Base-by-base conservation (phyloP, 1,140 invertebrate genomes). In the Nylanderia fulva region DNA sequence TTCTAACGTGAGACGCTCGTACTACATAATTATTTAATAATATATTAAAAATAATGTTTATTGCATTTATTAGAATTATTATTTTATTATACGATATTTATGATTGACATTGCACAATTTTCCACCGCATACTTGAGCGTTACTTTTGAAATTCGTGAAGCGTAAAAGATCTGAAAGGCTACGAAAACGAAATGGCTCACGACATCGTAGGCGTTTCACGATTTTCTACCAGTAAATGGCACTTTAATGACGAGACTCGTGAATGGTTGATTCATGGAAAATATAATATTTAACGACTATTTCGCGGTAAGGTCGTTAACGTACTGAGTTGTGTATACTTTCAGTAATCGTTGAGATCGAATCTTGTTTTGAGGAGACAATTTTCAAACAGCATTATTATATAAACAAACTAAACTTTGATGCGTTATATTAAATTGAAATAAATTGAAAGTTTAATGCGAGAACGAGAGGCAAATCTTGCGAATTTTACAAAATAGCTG, bases 31-130 rank as follows among this genome's bases (percentile, higher is more conserved):
- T 45, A 15, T 63, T 18, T 39, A 68, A 54, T 3, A 77, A 54
- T 24, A 7, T 54, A 29, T 66, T 36, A 66, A 77, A 75, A 66
- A 15, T 89, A 90, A 86, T 87, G 89, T 91, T 33, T 71, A 3
- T 54, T 90, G 88, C 69, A 61, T 75, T 83, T 90, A 88, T 92
- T 92, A 91, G 88, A 92, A 88, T 71, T 76, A 90, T 85, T 75
- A 83, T 86, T 93, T 92, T 88, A 92, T 85, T 85, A 75, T 24
- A 33, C 66, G 21, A 0, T 33, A 48, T 24, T 87, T 88, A 90
- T 79, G 66, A 66, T 54, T 72, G 7, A 13, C 85, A 87, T 92
- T 90, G 84, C 84, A 66, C 86, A 87, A 89, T 86, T 42, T 42
- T 48, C 85, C 27, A 36, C 39, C 85, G 24, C 52, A 21, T 76